Evolutionary conservation across 2,113 vertebrate genomes (phyloP).

Genomic region (Nyctereutes procyonoides): DNA sequence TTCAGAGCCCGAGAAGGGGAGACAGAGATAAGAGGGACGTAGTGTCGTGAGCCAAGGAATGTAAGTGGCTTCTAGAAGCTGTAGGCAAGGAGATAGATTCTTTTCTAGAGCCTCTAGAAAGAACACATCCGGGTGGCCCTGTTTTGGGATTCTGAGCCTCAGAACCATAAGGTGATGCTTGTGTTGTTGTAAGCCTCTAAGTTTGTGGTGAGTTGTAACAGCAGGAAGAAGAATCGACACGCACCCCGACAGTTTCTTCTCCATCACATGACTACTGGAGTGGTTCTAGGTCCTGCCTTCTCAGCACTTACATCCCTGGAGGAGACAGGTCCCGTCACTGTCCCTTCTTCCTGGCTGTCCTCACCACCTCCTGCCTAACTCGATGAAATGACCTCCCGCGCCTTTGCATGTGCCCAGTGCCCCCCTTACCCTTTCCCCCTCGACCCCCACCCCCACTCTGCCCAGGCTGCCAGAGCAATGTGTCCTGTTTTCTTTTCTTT

Average conservation of each 20-base stretch:
- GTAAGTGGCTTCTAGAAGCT: background rate
- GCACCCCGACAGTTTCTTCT: background rate
- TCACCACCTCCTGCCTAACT: background rate
- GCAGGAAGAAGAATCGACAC: background rate
- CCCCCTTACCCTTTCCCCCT: background rate
- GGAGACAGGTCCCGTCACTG: background rate
- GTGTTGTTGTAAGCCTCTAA: background rate
- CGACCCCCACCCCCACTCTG: background rate
- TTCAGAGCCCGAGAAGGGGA: background rate
- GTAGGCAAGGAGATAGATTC: background rate
- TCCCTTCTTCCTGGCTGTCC: background rate
- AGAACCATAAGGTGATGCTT: background rate
- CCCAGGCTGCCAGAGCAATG: background rate
- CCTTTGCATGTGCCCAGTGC: rapidly evolving
- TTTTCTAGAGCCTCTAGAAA: background rate
- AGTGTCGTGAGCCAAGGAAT: too few species aligned
- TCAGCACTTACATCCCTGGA: background rate
- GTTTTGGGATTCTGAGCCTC: background rate
- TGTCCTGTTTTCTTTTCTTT: too few species aligned
- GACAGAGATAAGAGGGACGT: too few species aligned
- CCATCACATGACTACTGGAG: background rate
- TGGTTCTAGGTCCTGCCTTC: background rate
- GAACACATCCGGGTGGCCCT: background rate
- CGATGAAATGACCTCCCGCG: background rate
- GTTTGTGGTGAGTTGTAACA: background rate